These are phyloP conservation scores for Cherax destructor DNA, from an alignment of 1,140 invertebrate genomes.

Conservation along the genomic window DNA sequence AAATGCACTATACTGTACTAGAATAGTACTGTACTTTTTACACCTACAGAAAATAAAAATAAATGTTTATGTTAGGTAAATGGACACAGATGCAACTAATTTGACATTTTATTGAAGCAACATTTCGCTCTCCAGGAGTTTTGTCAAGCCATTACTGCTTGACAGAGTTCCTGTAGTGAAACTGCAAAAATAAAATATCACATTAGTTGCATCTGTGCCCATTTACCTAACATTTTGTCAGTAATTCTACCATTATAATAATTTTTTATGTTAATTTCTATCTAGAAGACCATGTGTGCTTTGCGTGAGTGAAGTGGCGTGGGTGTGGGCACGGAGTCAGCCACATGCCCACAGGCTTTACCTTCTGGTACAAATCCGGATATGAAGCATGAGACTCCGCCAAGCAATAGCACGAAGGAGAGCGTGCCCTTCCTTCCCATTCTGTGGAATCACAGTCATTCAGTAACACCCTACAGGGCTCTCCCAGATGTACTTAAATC, in stretches of 20 bases:
- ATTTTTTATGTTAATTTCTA: background rate
- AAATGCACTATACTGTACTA: no score
- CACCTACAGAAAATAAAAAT: no score
- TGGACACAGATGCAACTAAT: no score
- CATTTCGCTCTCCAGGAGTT: no score
- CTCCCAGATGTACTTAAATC: constrained; percentile 25
- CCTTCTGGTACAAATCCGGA: constrained; percentile 69
- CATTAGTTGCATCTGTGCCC: no score
- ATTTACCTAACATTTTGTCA: no score
- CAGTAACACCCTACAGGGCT: constrained; percentile 64
- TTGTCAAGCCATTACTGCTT: no score
- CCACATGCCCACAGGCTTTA: constrained; percentile 45
- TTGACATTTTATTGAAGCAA: no score
- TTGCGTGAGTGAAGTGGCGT: constrained; percentile 18
- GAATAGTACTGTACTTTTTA: no score
- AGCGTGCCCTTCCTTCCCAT: constrained; percentile 69
- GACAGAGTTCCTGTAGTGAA: no score
- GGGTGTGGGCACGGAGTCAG: constrained; percentile 19
- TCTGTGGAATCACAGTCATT: constrained; percentile 65
- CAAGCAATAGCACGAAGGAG: constrained; percentile 69
- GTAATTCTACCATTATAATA: no score
- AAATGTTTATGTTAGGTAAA: background rate
- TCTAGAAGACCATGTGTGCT: constrained; percentile 1
- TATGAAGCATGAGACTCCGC: constrained; percentile 63
- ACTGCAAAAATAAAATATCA: no score